Evolutionary conservation across 2,888 invertebrate species (phyloP).

Genomic region (Polietes domitor): DNA sequence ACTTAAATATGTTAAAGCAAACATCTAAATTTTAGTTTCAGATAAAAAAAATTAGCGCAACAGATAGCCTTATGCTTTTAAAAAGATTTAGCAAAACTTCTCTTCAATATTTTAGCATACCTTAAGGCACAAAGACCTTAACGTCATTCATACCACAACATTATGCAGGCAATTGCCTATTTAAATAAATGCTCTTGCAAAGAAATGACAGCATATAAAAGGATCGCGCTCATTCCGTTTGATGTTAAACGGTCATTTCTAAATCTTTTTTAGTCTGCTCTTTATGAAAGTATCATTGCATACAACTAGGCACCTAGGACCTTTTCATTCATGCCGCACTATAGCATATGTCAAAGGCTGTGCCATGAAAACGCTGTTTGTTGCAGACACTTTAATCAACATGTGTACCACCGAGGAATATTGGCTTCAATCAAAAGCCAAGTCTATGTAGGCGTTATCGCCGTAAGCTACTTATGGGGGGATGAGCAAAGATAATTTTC

Average conservation of each 20-base stretch:
- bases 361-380: not conserved
- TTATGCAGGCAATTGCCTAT: slow-evolving; percentile 7
- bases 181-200: not conserved
- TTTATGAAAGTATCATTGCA: not conserved
- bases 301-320: not conserved
- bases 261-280: not conserved
- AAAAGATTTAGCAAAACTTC: not conserved
- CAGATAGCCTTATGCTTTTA: no score
- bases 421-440: not conserved
- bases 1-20: no score
- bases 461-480: not conserved
- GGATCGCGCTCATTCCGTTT: slow-evolving; percentile 10
- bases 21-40: no score
- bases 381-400: not conserved
- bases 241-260: not conserved
- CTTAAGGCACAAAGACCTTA: not conserved
- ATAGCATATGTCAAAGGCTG: slow-evolving; percentile 1
- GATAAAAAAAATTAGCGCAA: no score
- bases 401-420: not conserved
- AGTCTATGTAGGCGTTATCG: not conserved
- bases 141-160: no score
- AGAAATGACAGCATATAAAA: not conserved
- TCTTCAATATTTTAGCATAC: not conserved
- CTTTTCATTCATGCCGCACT: not conserved
- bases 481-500: not conserved